Base-by-base conservation (phyloP, 2,888 invertebrate species). In the Brachynemurus nebulosus region DNA sequence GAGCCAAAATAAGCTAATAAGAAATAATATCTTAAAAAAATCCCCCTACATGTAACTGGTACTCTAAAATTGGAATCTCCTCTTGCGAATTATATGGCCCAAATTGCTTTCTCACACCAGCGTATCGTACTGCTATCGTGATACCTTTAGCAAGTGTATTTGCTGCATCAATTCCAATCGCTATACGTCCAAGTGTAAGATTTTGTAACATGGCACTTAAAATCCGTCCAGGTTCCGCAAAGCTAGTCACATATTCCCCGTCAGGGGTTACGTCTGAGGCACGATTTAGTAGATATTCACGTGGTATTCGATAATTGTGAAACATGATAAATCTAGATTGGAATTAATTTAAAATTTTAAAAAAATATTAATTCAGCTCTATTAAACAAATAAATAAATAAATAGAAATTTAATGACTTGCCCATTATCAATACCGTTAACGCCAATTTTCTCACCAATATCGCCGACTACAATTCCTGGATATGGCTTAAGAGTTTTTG, bases 341-440 rank as follows among this genome's bases (percentile, higher is more conserved):
- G 47, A 39, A n/a, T n/a, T n/a, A n/a, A n/a, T n/a, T n/a, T n/a
- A n/a, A n/a, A n/a, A n/a, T n/a, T n/a, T n/a, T n/a, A n/a, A n/a
- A n/a, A n/a, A n/a, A n/a, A n/a, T n/a, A n/a, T n/a, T n/a, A n/a
- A n/a, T n/a, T n/a, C n/a, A n/a, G n/a, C n/a, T n/a, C 12, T 2
- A 35, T 8, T 14, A 4, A 38, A n/a, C 30, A 36, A 41, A 17
- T 11, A 19, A 25, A 27, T 27, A 12, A 27, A 27, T n/a, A n/a
- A n/a, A n/a, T n/a, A n/a, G n/a, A n/a, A n/a, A n/a, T n/a, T n/a
- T n/a, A n/a, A n/a, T 12, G n/a, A 52, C 65, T 65, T 55, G 82
- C 80, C 93, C 95, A 64, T 95, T 95, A 62, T 95, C 93, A 47
- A 92, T 78, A 3, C 90, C 92, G 60, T 92, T 85, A 40, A 90